Evolutionary conservation across 2,113 vertebrate species (phyloP).

Genomic region (Okapia johnstoni): DNA sequence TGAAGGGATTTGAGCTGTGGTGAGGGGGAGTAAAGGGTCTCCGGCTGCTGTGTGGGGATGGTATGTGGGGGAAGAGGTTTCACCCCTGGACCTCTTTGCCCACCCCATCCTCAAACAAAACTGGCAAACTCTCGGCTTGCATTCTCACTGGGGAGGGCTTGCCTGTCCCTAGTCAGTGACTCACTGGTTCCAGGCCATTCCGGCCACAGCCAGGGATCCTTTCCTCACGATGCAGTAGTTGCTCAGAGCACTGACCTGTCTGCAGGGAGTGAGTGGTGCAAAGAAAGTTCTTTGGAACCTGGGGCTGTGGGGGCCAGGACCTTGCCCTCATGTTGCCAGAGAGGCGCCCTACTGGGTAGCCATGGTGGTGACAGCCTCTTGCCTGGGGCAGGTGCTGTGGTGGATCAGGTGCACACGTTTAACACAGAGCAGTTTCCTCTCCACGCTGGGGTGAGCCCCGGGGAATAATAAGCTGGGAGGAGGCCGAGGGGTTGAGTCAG

Average conservation of each 20-base stretch:
- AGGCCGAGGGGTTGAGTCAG: neutral
- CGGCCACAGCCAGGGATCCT: neutral
- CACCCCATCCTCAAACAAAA: neutral
- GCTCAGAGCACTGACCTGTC: neutral
- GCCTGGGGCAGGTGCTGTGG: neutral
- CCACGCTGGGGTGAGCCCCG: neutral
- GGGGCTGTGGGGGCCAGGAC: neutral
- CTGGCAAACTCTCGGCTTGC: neutral
- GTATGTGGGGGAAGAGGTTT: neutral
- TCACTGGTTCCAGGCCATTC: neutral
- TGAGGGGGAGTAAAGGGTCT: neutral
- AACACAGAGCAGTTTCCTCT: neutral
- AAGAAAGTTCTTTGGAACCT: neutral
- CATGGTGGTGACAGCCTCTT: neutral
- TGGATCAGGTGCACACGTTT: neutral
- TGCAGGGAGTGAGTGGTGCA: neutral
- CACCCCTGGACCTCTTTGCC: neutral
- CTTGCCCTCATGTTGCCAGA: neutral
- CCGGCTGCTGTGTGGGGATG: neutral
- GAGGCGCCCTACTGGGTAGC: too few relatives aligned
- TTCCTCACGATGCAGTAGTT: neutral
- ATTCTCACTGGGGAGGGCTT: neutral
- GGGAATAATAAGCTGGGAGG: neutral
- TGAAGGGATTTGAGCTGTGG: neutral
- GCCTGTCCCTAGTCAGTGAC: neutral